These are phyloP conservation scores for Callaeas wilsoni DNA, from an alignment of 2,113 vertebrate species.

Conservation along the genomic window DNA sequence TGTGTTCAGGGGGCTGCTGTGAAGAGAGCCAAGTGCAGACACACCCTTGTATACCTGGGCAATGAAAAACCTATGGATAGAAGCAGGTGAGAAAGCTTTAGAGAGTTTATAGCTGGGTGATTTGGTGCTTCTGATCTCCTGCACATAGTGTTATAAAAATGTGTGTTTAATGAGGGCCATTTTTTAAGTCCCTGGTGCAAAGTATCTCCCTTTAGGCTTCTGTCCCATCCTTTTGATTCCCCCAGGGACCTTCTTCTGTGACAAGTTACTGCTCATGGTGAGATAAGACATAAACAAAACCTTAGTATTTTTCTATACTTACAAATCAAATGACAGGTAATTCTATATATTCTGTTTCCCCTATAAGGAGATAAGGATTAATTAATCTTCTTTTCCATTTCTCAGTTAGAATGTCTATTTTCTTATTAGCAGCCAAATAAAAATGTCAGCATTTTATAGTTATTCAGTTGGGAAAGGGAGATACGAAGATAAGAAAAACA, in stretches of 20 bases:
- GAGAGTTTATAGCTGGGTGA: not conserved
- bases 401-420: not conserved
- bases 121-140: not conserved
- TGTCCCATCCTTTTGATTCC: not conserved
- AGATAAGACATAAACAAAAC: not conserved
- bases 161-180: not conserved
- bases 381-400: not conserved
- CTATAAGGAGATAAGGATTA: not conserved
- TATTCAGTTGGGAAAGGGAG: not conserved
- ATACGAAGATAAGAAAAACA: not conserved
- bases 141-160: accelerated
- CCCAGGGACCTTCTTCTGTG: not conserved
- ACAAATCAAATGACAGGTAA: not conserved
- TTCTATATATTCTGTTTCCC: not conserved
- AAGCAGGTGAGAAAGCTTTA: not conserved
- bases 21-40: not conserved
- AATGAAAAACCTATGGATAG: not conserved
- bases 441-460: not conserved
- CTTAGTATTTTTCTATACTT: not conserved
- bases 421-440: not conserved
- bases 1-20: not conserved
- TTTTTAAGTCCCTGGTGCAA: not conserved
- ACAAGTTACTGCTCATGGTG: not conserved
- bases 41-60: not conserved
- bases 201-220: not conserved